Evolutionary conservation across 2,888 invertebrate genomes (phyloP).

Genomic region (Leucania comma): DNA sequence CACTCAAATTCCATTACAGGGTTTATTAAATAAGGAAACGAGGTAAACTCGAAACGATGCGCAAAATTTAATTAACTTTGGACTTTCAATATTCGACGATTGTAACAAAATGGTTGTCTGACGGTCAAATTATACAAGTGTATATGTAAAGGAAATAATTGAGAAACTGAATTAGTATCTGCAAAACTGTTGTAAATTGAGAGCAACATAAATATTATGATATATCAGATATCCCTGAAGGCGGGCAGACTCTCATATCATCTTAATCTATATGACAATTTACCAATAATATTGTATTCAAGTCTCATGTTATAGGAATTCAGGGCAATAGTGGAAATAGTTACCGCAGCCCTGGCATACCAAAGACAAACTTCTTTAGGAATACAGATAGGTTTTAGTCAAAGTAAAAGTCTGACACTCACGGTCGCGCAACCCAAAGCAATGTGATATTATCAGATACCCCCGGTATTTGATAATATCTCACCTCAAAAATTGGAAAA

Average conservation of each 20-base stretch:
- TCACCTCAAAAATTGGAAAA: too few relatives aligned
- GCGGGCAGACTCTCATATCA: too few relatives aligned
- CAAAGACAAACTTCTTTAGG: too few relatives aligned
- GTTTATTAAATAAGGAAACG: slow-evolving; percentile 37
- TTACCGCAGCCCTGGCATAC: too few relatives aligned
- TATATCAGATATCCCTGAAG: too few relatives aligned
- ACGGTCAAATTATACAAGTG: background rate
- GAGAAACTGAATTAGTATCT: slow-evolving; percentile 1
- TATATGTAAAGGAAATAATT: background rate
- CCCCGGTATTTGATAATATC: too few relatives aligned
- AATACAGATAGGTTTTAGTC: too few relatives aligned
- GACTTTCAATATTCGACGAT: slow-evolving; percentile 18
- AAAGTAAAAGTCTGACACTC: too few relatives aligned
- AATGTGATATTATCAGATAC: too few relatives aligned
- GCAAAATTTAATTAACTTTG: slow-evolving; percentile 25
- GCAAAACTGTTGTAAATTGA: background rate
- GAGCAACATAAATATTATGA: background rate
- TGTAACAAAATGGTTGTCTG: slow-evolving; percentile 23
- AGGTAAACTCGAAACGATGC: background rate
- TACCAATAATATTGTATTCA: background rate
- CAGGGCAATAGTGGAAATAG: too few relatives aligned
- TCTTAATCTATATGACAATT: background rate
- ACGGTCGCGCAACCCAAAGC: too few relatives aligned
- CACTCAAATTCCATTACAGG: slow-evolving; percentile 17
- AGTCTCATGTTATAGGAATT: background rate